Base-by-base conservation (phyloP, 2,888 invertebrate species). In the Sminthurinus aureus region DNA sequence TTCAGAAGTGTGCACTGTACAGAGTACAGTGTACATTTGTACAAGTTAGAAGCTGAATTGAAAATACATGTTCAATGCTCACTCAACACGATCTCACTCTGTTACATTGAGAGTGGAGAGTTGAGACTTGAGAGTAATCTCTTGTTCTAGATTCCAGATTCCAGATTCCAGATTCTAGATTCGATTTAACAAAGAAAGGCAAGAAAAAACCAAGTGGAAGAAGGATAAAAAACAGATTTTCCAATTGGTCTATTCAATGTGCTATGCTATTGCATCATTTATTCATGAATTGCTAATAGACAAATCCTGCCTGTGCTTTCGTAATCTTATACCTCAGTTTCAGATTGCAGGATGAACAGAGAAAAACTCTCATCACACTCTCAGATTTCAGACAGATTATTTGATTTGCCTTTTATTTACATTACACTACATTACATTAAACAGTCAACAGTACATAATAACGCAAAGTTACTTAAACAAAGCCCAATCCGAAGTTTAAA, bases 211-310 rank as follows among this genome's bases (percentile, higher is more conserved):
- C 38, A 4, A 38, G 6, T 1, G 38, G 6, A 38, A 38, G 38
- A 73, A 73, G 73, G 73, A 73, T 73, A 26, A 51, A 50, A 75
- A 75, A 6, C 38, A 75, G 75, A 75, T 75, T 75, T 73, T 75
- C 75, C 75, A 75, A 75, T 75, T 22, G 75, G 38, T 15, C 73
- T 24, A 38, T 38, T 38, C 38, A 38, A 6, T 38, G 38, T 73
- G 3, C 73, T 38, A 38, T 20, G 75, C 51, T 18, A 75, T 75
- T 75, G 50, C 51, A 75, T 75, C 51, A 75, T 50, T 75, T 75
- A 75, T 75, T 75, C 75, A 75, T 75, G 75, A 75, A 51, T 51
- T 9, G 50, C 18, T 75, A 51, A 50, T 58, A 58, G 58, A 2
- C 9, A 58, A 58, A 38, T 38, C 38, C 38, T 38, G 38, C 3